Evolutionary conservation across 1,140 invertebrate species (phyloP), one percentile per base, ranked within the genome.

Genomic region (Conopomorpha cramerella): DNA sequence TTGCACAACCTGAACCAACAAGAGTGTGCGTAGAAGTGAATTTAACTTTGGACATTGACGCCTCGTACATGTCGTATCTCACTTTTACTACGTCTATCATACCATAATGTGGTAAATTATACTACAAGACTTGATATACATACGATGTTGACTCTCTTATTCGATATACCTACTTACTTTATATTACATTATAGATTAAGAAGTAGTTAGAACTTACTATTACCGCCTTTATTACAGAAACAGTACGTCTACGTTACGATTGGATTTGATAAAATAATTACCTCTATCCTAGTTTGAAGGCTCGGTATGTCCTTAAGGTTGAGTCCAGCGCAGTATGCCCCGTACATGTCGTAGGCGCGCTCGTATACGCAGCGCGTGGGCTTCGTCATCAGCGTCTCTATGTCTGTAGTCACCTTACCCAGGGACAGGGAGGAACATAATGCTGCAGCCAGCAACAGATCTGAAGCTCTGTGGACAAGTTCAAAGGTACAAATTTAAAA

Each of bases 201-300:
- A n/a, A n/a, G n/a, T n/a, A n/a, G n/a, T n/a, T n/a, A n/a, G n/a
- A n/a, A n/a, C n/a, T n/a, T n/a, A n/a, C n/a, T n/a, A n/a, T n/a
- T n/a, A n/a, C n/a, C n/a, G n/a, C n/a, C n/a, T n/a, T n/a, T n/a
- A n/a, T n/a, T n/a, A n/a, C n/a, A n/a, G n/a, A 23, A 23, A 23
- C 4, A 10, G 19, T 4, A 23, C 10, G 19, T 10, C 19, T 23
- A 6, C 4, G 10, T 23, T 10, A 6, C 10, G 19, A 10, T 23
- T 6, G 19, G 19, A 6, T 6, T 18, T 23, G 3, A n/a, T 30
- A 6, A 25, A 30, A 12, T 27, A 28, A 35, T 16, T 41, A 82
- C 81, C 79, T 83, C 81, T 34, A 83, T 80, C 27, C 72, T 77
- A 37, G 60, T 56, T 49, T 71, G 81, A 3, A 82, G 62, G 34